Percentiles rank a stretch among this genome's conserved stretches.
phyloP scores from a whole-genome alignment of 2,888 invertebrate species.

The Acanthosoma haemorrhoidale region DNA sequence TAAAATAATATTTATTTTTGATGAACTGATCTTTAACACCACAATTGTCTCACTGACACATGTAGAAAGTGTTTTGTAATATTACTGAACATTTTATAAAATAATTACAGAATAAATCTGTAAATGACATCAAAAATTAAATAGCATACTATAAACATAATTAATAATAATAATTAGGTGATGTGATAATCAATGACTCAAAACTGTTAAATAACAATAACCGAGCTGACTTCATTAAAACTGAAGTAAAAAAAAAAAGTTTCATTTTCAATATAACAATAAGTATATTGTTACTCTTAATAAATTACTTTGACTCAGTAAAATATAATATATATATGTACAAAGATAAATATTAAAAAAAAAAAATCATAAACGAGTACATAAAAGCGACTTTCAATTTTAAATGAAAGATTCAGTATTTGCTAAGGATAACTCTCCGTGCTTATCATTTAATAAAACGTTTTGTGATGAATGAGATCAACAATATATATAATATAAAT shows the following conservation, averaged over 20 bases:
- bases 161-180: neutral
- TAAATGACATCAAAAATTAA: neutral
- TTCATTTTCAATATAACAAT: neutral
- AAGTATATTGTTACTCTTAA: neutral
- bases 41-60: slow-evolving; percentile 16
- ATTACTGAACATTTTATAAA: neutral
- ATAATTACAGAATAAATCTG: neutral
- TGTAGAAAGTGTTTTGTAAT: neutral
- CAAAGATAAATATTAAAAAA: neutral
- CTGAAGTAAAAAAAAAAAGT: neutral
- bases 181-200: no score
- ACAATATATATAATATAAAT: neutral
- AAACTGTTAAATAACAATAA: neutral
- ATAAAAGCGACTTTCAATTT: neutral
- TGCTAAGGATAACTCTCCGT: neutral
- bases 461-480: slow-evolving; percentile 3
- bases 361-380: neutral
- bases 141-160: neutral
- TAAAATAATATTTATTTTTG: slow-evolving; percentile 21
- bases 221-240: neutral
- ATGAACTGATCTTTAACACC: neutral
- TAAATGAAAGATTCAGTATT: neutral
- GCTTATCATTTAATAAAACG: neutral
- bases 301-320: neutral
- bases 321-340: neutral